Conservation (phyloP, 2,797 vertebrate species). For the Hephaestus fuliginosus region DNA sequence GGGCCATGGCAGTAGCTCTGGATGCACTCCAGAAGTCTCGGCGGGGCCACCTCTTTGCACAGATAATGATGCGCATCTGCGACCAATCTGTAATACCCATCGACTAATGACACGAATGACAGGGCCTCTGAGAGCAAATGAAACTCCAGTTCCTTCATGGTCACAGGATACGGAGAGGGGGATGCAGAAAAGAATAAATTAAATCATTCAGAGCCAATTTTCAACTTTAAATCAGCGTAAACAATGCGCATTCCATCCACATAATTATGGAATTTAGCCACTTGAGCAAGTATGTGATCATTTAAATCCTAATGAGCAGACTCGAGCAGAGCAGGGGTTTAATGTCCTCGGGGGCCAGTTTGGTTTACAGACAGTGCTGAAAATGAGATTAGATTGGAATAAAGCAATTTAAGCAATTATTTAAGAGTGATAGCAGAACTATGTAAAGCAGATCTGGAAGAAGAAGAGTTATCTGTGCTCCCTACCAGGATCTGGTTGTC, state of each 20-base stretch:
- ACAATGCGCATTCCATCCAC: background rate
- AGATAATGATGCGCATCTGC: constrained; percentile 95
- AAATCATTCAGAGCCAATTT: background rate
- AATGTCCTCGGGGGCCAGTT: background rate
- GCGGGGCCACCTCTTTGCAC: constrained; percentile 95
- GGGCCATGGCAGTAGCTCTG: constrained; percentile 96
- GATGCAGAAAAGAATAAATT: background rate
- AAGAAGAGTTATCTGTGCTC: background rate
- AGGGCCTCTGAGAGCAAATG: constrained; percentile 91
- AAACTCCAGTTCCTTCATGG: constrained; percentile 92
- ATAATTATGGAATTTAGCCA: too few species aligned
- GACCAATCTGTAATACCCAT: constrained; percentile 96
- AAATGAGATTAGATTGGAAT: background rate
- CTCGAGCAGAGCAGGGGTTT: background rate
- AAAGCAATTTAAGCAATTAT: background rate
- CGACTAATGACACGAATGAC: constrained; percentile 95
- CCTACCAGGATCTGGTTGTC: constrained; percentile 92
- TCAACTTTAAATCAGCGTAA: background rate
- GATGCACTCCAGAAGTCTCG: constrained; percentile 92
- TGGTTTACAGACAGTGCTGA: background rate
- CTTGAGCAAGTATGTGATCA: background rate
- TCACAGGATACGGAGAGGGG: background rate
- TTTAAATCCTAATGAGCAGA: background rate
- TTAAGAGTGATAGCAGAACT: background rate
- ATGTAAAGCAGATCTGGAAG: background rate